phyloP scores from a whole-genome alignment of 2,888 invertebrate species.

The Harmothoe impar region DNA sequence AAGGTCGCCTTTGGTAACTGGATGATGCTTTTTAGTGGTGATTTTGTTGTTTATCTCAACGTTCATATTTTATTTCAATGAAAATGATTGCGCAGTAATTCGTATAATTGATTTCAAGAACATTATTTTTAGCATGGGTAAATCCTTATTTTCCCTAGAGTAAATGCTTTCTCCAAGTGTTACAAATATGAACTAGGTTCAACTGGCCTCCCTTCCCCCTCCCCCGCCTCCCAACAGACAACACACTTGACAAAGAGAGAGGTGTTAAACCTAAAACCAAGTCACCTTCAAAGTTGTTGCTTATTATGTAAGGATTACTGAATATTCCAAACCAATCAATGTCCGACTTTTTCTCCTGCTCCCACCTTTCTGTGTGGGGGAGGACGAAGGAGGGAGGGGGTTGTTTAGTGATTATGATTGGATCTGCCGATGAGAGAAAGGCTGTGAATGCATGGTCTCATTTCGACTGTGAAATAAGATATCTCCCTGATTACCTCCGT shows the following conservation, averaged over 20 bases:
- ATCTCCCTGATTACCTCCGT: not conserved
- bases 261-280: not conserved
- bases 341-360: not conserved
- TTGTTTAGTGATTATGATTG: slow-evolving; percentile 2
- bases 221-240: too few species aligned
- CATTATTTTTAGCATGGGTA: too few species aligned
- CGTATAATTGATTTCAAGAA: too few species aligned
- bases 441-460: not conserved
- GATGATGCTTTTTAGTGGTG: too few species aligned
- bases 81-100: too few species aligned
- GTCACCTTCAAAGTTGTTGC: not conserved
- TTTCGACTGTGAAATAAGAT: not conserved
- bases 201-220: too few species aligned
- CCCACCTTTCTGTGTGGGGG: not conserved
- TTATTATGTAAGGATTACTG: not conserved
- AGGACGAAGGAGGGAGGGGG: not conserved
- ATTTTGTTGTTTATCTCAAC: too few species aligned
- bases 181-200: not conserved
- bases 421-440: not conserved
- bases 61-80: too few species aligned
- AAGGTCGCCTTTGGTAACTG: too few species aligned
- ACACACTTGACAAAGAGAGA: not conserved
- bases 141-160: not conserved
- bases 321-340: not conserved
- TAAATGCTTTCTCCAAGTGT: not conserved